A percentile compares a stretch with the other conserved stretches of the same genome.
These are phyloP conservation scores for Dolichopus griseipennis DNA, from an alignment of 2,888 invertebrate genomes.

Conservation along the genomic window DNA sequence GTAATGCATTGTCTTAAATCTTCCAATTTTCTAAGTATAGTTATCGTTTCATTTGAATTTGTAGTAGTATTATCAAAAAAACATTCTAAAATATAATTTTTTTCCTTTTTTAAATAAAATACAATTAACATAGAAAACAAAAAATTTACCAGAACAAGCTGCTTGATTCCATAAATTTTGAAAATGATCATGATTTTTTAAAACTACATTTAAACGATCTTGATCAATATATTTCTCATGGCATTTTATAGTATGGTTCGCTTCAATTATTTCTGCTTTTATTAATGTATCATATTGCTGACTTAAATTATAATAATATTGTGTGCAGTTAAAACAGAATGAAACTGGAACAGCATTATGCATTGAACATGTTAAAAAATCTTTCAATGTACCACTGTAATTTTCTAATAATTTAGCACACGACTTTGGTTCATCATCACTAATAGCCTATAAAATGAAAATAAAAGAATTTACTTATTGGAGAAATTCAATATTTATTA, in stretches of 20 bases:
- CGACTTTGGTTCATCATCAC: not conserved
- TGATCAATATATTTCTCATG: slow-evolving; percentile 27
- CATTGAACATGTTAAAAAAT: not conserved
- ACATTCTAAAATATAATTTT: not conserved
- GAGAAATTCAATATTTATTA: too few relatives aligned
- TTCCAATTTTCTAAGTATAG: not conserved
- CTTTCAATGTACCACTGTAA: not conserved
- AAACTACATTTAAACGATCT: slow-evolving; percentile 33
- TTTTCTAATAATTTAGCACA: not conserved
- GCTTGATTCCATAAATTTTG: slow-evolving; percentile 31
- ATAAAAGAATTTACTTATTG: too few relatives aligned
- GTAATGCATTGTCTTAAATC: slow-evolving; percentile 15
- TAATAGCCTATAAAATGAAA: not conserved
- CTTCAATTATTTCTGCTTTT: not conserved
- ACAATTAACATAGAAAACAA: not conserved
- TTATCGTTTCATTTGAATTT: not conserved
- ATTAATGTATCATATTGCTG: not conserved
- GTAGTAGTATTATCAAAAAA: not conserved
- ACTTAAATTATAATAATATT: not conserved
- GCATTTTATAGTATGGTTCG: slow-evolving; percentile 25
- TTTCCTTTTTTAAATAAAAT: not conserved
- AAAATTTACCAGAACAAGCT: slow-evolving; percentile 28
- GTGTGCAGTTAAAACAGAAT: not conserved
- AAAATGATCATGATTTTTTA: slow-evolving; percentile 26
- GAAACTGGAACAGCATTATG: not conserved